Evolutionary conservation across 2,888 invertebrate genomes (phyloP), one percentile per base, ranked within the genome.

Genomic region (Latrodectus hesperus): DNA sequence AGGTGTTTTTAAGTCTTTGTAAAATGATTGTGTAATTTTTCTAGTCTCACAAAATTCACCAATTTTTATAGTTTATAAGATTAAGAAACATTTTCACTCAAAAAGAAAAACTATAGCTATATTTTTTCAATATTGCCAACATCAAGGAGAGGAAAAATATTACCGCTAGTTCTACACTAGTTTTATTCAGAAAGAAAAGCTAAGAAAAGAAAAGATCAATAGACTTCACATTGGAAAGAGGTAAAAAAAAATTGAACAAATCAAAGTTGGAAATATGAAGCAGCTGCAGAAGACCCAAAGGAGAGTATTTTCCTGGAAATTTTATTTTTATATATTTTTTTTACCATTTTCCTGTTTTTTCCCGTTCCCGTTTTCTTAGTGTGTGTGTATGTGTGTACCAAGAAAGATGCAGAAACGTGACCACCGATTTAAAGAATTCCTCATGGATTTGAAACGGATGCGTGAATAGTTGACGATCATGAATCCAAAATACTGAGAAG

Each of bases 241-340:
- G 64, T 60, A 76, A 64, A 76, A 68, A 65, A 82, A 82, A 82
- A 71, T 64, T 82, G 71, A 72, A 64, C 72, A 81, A 82, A 82
- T 82, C 82, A 82, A 70, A 67, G 70, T 68, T 52, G 68, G 68
- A 82, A 82, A 68, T 73, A 75, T 75, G 82, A 82, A 82, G 55
- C 82, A 82, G 82, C 82, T 82, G 82, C 67, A 73, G 38, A 75
- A 75, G 75, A 74, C 75, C 52, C 64, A 68, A 68, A 60, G 79
- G 70, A 79, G 53, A 71, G 64, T 51, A 64, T 70, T 16, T 60
- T 60, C n/a, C n/a, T n/a, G 14, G 10, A 60, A 60, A 60, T 60
- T 60, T 60, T 60, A 60, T 60, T 60, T 60, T 55, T 60, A 14
- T 60, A 60, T 38, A 38, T 60, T n/a, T 16, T 60, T 60, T 60